A percentile compares a stretch with the other conserved stretches of the same genome.
Conservation (phyloP, 2,888 invertebrate genomes). For the Eugnorisma glareosa region DNA sequence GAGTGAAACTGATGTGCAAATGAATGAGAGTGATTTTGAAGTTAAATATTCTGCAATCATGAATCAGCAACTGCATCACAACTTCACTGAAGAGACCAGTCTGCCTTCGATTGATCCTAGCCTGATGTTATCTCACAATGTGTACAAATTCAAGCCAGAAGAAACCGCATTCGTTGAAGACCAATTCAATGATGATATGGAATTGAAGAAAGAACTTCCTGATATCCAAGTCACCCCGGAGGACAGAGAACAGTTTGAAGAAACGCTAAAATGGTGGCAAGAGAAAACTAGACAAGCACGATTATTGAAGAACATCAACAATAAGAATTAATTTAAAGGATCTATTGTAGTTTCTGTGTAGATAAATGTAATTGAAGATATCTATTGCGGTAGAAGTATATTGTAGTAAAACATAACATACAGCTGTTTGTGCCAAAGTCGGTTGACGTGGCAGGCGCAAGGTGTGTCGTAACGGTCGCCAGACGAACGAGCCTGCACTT, state of each 20-base stretch:
- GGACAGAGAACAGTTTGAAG: slow-evolving; percentile 87
- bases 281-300: slow-evolving; percentile 85
- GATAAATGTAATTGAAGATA: slow-evolving; percentile 71
- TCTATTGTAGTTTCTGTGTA: slow-evolving; percentile 57
- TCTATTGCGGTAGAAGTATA: slow-evolving; percentile 76
- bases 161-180: slow-evolving; percentile 81
- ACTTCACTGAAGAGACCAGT: slow-evolving; percentile 74
- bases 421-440: slow-evolving; percentile 89
- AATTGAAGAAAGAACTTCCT: slow-evolving; percentile 87
- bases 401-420: slow-evolving; percentile 76
- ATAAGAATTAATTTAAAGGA: slow-evolving; percentile 58
- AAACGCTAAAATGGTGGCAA: slow-evolving; percentile 89
- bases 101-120: slow-evolving; percentile 82
- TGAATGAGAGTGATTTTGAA: slow-evolving; percentile 84
- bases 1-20: slow-evolving; percentile 84
- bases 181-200: slow-evolving; percentile 86
- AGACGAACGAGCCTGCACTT: slow-evolving; percentile 72
- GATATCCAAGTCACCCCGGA: slow-evolving; percentile 88
- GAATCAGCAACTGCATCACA: slow-evolving; percentile 79
- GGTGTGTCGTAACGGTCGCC: slow-evolving; percentile 87
- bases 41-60: slow-evolving; percentile 87
- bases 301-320: slow-evolving; percentile 71
- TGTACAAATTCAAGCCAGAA: slow-evolving; percentile 83
- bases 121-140: slow-evolving; percentile 78
- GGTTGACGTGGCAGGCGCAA: slow-evolving; percentile 83